A percentile compares a stretch with the other conserved stretches of the same genome.
Evolutionary conservation across 1,140 invertebrate genomes (phyloP).

Genomic region (Heliconius himera): DNA sequence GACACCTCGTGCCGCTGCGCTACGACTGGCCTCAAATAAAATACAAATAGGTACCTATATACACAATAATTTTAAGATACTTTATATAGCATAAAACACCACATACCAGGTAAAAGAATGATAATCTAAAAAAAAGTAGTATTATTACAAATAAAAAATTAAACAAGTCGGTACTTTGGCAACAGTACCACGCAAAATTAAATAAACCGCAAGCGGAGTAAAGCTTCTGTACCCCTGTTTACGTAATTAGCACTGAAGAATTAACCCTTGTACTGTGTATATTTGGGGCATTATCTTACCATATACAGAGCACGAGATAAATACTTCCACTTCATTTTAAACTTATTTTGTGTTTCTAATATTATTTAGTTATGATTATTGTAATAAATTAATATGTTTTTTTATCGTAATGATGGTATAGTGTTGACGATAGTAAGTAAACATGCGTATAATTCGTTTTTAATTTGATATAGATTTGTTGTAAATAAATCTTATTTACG

Average conservation of each 20-base stretch:
- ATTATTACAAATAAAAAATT: not conserved
- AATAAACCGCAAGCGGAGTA: slow-evolving; percentile 19
- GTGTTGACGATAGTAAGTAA: too few relatives aligned
- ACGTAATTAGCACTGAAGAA: slow-evolving; percentile 30
- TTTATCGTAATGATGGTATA: too few relatives aligned
- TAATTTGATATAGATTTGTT: too few relatives aligned
- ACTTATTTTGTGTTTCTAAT: not conserved
- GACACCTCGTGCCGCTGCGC: too few relatives aligned
- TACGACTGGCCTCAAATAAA: too few relatives aligned
- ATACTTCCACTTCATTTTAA: not conserved
- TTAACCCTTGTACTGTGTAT: slow-evolving; percentile 10
- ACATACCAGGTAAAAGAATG: not conserved
- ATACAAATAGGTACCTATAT: too few relatives aligned
- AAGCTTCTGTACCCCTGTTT: slow-evolving; percentile 20
- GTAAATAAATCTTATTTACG: too few relatives aligned
- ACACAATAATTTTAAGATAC: too few relatives aligned
- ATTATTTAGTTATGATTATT: not conserved
- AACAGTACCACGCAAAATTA: slow-evolving; percentile 17
- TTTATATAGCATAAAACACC: not conserved
- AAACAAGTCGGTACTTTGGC: not conserved
- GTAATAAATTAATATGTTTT: not conserved
- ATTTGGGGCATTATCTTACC: slow-evolving; percentile 18
- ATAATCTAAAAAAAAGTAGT: not conserved
- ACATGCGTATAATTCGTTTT: too few relatives aligned
- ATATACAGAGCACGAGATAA: not conserved